Evolutionary conservation across 2,797 vertebrate species (phyloP).

Genomic region (Limosa lapponica): DNA sequence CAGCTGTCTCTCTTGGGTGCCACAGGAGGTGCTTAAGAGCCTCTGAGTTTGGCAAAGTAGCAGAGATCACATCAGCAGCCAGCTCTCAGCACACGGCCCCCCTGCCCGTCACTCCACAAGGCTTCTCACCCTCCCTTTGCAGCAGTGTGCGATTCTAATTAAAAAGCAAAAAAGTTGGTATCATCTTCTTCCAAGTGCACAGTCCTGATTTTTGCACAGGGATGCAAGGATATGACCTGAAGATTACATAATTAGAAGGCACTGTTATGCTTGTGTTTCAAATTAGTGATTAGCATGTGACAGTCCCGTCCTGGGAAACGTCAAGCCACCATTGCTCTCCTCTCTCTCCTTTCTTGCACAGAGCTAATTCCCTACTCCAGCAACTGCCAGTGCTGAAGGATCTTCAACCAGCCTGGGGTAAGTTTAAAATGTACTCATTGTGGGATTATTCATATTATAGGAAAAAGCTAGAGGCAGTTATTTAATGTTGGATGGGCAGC

Average conservation of each 20-base stretch:
- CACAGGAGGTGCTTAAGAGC: background rate
- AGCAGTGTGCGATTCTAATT: constrained; percentile 4
- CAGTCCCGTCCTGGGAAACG: constrained; percentile 72
- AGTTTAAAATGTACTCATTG: constrained; percentile 51
- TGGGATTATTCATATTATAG: background rate
- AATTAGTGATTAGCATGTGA: constrained; percentile 76
- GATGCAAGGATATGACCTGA: constrained; percentile 73
- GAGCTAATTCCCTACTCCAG: constrained; percentile 60
- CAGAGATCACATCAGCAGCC: background rate
- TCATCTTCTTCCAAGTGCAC: constrained; percentile 31
- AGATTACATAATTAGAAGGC: constrained; percentile 81
- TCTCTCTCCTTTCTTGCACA: constrained; percentile 50
- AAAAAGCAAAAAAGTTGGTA: background rate
- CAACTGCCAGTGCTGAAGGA: constrained; percentile 39
- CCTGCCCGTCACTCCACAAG: background rate
- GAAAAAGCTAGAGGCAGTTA: background rate
- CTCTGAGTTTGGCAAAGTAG: background rate
- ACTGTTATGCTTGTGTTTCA: constrained; percentile 75
- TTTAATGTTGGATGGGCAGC: background rate
- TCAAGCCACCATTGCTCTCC: constrained; percentile 43
- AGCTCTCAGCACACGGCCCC: background rate
- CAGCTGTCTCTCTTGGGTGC: background rate
- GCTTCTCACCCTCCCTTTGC: background rate
- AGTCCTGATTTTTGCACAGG: constrained; percentile 70
- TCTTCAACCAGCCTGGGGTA: constrained; percentile 72